phyloP scores from a whole-genome alignment of 2,888 invertebrate genomes.

The Hydropsyche betteni region DNA sequence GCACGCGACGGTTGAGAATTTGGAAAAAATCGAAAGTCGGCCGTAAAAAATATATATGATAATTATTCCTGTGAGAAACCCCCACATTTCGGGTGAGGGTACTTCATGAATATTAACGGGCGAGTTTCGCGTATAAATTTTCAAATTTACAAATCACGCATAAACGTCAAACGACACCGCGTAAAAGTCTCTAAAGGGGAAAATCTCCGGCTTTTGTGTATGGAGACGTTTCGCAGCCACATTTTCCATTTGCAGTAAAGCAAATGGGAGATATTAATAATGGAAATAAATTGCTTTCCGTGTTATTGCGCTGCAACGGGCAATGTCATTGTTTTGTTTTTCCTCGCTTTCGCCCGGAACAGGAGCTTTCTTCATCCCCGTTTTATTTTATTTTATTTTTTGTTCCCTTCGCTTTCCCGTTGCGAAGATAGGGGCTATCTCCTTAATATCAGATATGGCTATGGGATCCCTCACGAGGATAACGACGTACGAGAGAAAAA shows the following conservation, averaged over 20 bases:
- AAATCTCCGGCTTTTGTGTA: not conserved
- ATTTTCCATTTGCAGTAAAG: slow-evolving; percentile 39
- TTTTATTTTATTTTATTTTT: not conserved
- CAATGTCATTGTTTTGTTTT: slow-evolving; percentile 40
- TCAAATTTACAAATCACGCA: slow-evolving; percentile 12
- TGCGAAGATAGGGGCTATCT: slow-evolving; percentile 36
- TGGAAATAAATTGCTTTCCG: slow-evolving; percentile 41
- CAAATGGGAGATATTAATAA: slow-evolving; percentile 40
- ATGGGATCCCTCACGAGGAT: slow-evolving; percentile 42
- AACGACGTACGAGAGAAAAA: slow-evolving; percentile 41
- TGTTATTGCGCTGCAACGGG: slow-evolving; percentile 37
- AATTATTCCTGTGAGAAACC: not conserved
- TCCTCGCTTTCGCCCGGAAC: slow-evolving; percentile 1
- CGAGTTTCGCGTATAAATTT: slow-evolving; percentile 18
- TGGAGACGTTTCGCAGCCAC: slow-evolving; percentile 6
- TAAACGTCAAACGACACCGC: slow-evolving; percentile 15
- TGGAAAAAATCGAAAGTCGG: slow-evolving; percentile 1
- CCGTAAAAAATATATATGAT: not conserved
- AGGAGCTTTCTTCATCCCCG: not conserved
- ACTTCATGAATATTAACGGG: slow-evolving; percentile 23
- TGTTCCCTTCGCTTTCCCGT: slow-evolving; percentile 1
- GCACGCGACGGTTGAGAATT: slow-evolving; percentile 8
- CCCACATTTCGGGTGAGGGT: too few relatives aligned
- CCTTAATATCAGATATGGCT: slow-evolving; percentile 45
- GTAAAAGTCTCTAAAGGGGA: not conserved